phyloP scores from a whole-genome alignment of 1,140 invertebrate genomes.

The Sarcophaga bullata region DNA sequence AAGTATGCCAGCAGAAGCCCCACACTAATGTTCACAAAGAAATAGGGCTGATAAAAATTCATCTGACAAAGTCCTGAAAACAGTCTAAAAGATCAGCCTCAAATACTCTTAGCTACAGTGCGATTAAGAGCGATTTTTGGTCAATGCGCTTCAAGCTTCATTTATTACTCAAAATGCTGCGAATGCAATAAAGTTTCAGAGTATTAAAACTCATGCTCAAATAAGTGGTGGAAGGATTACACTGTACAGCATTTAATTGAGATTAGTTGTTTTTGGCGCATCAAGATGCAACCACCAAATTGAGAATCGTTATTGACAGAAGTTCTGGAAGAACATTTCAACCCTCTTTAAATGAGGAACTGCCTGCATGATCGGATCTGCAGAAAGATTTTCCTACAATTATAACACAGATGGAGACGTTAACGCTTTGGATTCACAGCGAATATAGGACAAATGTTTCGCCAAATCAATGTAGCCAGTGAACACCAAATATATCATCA shows the following conservation, averaged over 20 bases:
- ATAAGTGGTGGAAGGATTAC: slow-evolving; percentile 8
- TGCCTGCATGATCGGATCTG: background rate
- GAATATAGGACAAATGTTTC: slow-evolving; percentile 34
- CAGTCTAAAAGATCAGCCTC: background rate
- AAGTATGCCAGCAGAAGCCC: background rate
- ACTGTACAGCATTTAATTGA: too few relatives aligned
- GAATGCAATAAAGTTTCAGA: background rate
- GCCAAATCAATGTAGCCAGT: background rate
- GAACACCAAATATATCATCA: background rate
- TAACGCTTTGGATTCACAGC: background rate
- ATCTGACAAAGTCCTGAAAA: background rate
- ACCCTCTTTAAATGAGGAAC: slow-evolving; percentile 58
- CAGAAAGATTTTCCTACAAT: slow-evolving; percentile 1
- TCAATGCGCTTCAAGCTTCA: background rate
- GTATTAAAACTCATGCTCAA: background rate
- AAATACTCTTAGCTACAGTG: slow-evolving; percentile 1
- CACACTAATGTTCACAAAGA: background rate
- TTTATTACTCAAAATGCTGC: slow-evolving; percentile 4
- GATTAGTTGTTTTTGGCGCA: too few relatives aligned
- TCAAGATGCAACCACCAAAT: background rate
- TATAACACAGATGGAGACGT: slow-evolving; percentile 14
- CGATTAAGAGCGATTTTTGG: background rate
- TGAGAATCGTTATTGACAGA: background rate
- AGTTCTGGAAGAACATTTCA: background rate
- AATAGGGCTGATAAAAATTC: background rate